Evolutionary conservation across 2,888 invertebrate genomes (phyloP).

Genomic region (Lottia scabra): DNA sequence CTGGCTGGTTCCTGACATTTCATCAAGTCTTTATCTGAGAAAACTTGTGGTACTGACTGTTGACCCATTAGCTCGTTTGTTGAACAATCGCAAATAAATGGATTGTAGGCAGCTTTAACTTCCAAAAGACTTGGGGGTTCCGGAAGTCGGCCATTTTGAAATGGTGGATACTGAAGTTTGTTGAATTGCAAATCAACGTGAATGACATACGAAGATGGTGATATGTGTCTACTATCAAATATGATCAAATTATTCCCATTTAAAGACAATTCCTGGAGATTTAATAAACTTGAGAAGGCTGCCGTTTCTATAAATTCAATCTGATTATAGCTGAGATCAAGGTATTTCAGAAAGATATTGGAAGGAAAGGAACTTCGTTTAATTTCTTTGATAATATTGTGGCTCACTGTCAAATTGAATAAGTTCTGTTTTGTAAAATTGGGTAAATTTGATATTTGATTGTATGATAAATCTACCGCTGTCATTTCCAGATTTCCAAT

Average conservation of each 20-base stretch:
- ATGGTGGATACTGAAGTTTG: conserved; percentile 1
- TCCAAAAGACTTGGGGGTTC: background rate
- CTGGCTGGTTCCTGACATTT: background rate
- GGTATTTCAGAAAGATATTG: background rate
- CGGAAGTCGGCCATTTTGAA: background rate
- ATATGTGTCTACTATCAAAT: background rate
- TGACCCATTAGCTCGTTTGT: background rate
- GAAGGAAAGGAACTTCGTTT: background rate
- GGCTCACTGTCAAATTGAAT: background rate
- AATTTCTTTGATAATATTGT: background rate
- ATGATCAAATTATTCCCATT: background rate
- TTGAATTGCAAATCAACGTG: background rate
- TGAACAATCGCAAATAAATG: conserved; percentile 7
- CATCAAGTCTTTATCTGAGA: background rate
- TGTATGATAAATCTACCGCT: background rate
- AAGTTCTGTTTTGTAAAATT: background rate
- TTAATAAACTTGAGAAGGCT: background rate
- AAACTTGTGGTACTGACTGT: background rate
- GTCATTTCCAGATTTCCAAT: background rate
- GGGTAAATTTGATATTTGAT: background rate
- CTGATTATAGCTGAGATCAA: conserved; percentile 9
- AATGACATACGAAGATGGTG: background rate
- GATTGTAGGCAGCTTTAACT: background rate
- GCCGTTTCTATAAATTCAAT: background rate
- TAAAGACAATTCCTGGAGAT: background rate